Conservation (phyloP, 2,113 vertebrate genomes). For the Copsychus sechellarum region DNA sequence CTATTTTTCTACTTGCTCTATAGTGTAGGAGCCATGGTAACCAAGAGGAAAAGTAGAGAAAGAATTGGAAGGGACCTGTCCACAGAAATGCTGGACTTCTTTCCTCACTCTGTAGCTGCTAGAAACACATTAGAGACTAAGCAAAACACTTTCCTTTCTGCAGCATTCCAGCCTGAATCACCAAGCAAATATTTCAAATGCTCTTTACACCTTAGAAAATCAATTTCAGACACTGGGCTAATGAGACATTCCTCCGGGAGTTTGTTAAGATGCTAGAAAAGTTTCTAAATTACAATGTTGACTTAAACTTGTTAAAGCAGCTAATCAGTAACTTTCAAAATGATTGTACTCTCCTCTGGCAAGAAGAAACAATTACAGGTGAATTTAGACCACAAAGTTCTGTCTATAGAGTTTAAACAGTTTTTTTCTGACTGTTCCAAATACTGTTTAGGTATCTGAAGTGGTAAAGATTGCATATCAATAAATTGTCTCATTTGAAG, state of each 20-base stretch:
- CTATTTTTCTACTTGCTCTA: background rate
- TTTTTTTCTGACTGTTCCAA: background rate
- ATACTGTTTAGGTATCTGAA: background rate
- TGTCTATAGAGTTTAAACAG: background rate
- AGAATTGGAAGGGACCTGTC: background rate
- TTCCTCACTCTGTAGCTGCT: background rate
- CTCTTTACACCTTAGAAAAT: background rate
- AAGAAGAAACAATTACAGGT: background rate
- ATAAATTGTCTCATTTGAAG: background rate
- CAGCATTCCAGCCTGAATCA: background rate
- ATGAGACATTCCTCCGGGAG: background rate
- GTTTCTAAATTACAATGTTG: background rate
- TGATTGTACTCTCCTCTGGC: background rate
- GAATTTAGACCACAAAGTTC: background rate
- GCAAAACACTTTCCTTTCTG: background rate
- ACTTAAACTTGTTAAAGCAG: constrained; percentile 9
- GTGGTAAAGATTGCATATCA: background rate
- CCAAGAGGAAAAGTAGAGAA: background rate
- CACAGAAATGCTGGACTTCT: background rate
- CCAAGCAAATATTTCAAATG: background rate
- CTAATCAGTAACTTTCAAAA: background rate
- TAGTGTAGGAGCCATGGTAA: background rate
- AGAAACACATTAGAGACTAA: background rate
- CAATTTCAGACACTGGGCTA: background rate
- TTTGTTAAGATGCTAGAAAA: background rate